Percentiles rank a stretch among this genome's conserved stretches.
Conservation (phyloP, 2,113 vertebrate genomes). For the Ifrita kowaldi region DNA sequence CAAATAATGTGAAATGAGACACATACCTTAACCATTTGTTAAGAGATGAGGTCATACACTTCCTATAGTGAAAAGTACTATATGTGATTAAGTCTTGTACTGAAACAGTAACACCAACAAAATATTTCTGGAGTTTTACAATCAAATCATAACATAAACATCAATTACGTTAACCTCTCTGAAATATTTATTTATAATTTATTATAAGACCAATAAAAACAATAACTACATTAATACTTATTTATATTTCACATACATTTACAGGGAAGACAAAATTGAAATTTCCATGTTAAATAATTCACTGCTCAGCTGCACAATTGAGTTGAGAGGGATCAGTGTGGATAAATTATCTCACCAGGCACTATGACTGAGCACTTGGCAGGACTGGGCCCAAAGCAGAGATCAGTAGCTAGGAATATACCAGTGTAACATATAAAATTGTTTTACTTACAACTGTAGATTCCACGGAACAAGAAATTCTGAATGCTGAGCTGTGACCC, state of each 20-base stretch:
- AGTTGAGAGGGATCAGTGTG: background rate
- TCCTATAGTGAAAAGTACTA: background rate
- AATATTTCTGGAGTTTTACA: background rate
- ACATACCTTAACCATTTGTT: background rate
- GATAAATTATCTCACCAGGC: background rate
- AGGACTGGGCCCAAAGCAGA: background rate
- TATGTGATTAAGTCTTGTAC: background rate
- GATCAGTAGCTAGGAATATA: background rate
- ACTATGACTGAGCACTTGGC: background rate
- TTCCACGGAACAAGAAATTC: background rate
- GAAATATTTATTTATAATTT: background rate
- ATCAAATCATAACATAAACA: background rate
- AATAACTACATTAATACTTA: background rate
- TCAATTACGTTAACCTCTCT: background rate
- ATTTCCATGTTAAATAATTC: background rate
- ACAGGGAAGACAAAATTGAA: background rate
- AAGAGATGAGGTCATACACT: background rate
- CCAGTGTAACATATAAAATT: background rate
- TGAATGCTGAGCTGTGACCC: background rate
- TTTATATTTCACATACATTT: background rate
- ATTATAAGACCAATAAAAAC: background rate
- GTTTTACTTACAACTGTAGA: background rate
- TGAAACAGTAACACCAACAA: background rate
- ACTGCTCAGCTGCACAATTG: background rate
- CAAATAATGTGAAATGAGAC: background rate